Conservation (phyloP, 2,797 vertebrate species). For the Antrozous pallidus region DNA sequence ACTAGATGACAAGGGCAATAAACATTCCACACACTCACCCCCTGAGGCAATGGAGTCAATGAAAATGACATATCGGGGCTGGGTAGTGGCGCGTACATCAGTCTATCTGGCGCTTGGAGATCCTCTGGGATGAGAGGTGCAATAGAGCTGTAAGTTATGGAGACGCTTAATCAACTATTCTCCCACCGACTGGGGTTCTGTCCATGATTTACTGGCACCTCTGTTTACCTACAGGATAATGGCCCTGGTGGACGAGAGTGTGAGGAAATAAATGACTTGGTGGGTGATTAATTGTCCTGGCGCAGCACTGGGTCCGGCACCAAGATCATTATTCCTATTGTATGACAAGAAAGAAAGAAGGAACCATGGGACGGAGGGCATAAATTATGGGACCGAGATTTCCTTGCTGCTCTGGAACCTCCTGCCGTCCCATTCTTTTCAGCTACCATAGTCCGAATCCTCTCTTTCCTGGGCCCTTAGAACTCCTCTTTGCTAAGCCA, state of each 20-base stretch:
- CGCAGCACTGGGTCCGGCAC: conserved; percentile 50
- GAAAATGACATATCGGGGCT: conserved; percentile 47
- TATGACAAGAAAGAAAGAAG: conserved; percentile 67
- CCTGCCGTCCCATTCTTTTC: conserved; percentile 2
- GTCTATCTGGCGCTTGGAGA: conserved; percentile 64
- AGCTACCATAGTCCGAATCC: not conserved
- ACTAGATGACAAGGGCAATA: conserved; percentile 54
- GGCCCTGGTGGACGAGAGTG: conserved; percentile 63
- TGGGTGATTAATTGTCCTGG: conserved; percentile 71
- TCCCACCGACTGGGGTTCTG: conserved; percentile 38
- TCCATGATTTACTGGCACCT: conserved; percentile 68
- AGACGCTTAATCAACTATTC: conserved; percentile 69
- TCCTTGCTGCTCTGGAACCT: conserved; percentile 2
- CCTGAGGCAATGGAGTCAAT: not conserved
- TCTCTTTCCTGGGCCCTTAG: not conserved
- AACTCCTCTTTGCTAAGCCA: not conserved
- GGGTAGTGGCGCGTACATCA: not conserved
- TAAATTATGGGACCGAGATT: conserved; percentile 65
- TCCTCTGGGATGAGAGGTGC: conserved; percentile 61
- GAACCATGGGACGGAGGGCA: conserved; percentile 12
- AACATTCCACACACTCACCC: conserved; percentile 39
- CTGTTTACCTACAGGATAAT: conserved; percentile 78
- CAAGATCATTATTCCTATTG: conserved; percentile 74
- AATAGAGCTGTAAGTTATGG: conserved; percentile 66
- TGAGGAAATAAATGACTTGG: conserved; percentile 67